Percentiles rank a stretch among this genome's conserved stretches.
Conservation (phyloP, 2,888 invertebrate species). For the Bibio marci region DNA sequence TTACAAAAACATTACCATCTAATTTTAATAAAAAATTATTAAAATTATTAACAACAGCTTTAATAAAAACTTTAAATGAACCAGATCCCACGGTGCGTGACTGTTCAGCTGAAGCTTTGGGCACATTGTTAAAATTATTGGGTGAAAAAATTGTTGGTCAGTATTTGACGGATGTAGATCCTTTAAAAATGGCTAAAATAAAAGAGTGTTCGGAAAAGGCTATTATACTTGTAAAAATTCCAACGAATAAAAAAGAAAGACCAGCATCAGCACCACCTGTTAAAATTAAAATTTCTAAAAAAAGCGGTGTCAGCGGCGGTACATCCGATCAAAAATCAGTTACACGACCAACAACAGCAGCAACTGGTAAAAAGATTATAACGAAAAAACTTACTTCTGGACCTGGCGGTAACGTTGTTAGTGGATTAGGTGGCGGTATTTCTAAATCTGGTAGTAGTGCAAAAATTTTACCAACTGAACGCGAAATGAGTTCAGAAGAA, state of each 20-base stretch:
- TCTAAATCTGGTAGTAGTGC: slow-evolving; percentile 21
- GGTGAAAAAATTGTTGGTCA: slow-evolving; percentile 80
- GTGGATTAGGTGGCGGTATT: slow-evolving; percentile 11
- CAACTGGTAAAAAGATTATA: slow-evolving; percentile 9
- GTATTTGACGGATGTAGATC: slow-evolving; percentile 76
- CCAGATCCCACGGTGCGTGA: slow-evolving; percentile 82
- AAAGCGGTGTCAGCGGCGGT: neutral
- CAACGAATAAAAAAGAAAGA: slow-evolving; percentile 38
- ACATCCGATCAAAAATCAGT: slow-evolving; percentile 2
- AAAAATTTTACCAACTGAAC: slow-evolving; percentile 33
- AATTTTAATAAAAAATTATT: slow-evolving; percentile 78
- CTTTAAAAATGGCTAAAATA: slow-evolving; percentile 81
- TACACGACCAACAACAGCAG: slow-evolving; percentile 10
- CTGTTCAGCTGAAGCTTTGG: slow-evolving; percentile 81
- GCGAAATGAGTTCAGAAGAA: slow-evolving; percentile 57
- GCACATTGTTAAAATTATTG: slow-evolving; percentile 83
- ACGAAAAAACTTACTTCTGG: neutral
- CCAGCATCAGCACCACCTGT: slow-evolving; percentile 27
- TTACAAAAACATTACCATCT: slow-evolving; percentile 63
- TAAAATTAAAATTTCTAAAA: slow-evolving; percentile 17
- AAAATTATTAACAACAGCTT: slow-evolving; percentile 58
- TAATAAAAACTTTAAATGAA: slow-evolving; percentile 48
- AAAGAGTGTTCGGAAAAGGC: slow-evolving; percentile 90
- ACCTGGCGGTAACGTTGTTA: slow-evolving; percentile 9
- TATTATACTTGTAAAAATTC: slow-evolving; percentile 58